Base-by-base conservation (phyloP, 2,797 vertebrate species). In the Gallinago solitaria region DNA sequence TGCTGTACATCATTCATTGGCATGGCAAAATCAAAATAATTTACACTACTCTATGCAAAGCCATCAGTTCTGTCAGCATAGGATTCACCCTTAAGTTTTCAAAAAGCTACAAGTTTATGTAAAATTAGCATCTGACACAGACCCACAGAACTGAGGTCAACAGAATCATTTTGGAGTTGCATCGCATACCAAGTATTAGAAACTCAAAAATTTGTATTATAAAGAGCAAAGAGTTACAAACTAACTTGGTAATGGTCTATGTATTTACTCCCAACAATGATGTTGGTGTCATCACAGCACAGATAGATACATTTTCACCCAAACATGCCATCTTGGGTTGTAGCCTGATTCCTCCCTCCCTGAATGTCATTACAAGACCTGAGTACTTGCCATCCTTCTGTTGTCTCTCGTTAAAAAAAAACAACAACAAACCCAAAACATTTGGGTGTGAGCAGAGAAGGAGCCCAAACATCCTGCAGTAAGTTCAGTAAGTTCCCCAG, bases 11-110 rank as follows among this genome's bases (percentile, higher is more conserved):
- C 74, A 18, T 28, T 60, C 45, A 50, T 20, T 19, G 47, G 14
- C 39, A 35, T 25, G 28, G 25, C 25, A 90, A 93, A 91, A n/a
- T 27, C 11, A 74, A 94, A 89, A 60, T 80, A 85, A 77, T 85
- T 81, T 87, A 37, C 15, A 13, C 6, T 56, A 59, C 14, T 76
- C 30, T 70, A 5, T 75, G 50, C 68, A 86, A 89, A 69, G 4
- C 12, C 13, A 51, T 82, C 0, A 2, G 50, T 82, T 92, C 51
- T 73, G 43, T 32, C 74, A 87, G 43, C 13, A 37, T 8, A 53
- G 28, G 13, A 60, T 82, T 93, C 88, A 69, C 23, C 13, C 37
- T 16, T 57, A 63, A 50, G 1, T 33, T 75, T 54, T 67, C 33
- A 92, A 85, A 94, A 92, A 80, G 8, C 13, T 59, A 60, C 3